Conservation (phyloP, 2,888 invertebrate genomes). For the Zaprionus obscuricornis region DNA sequence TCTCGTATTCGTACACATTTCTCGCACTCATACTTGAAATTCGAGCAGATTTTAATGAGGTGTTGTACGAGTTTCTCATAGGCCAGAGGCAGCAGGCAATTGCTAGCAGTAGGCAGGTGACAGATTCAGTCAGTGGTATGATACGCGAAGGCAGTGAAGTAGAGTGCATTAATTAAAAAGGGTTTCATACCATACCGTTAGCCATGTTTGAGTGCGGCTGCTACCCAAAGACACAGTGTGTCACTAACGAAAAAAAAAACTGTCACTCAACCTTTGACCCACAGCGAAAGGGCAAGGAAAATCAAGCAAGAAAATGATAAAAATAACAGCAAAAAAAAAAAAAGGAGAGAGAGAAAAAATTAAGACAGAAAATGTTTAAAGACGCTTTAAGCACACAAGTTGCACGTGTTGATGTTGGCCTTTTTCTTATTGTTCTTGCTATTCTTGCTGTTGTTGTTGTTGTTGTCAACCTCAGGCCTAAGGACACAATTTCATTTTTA, state of each 20-base stretch:
- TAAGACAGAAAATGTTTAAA: slow-evolving; percentile 28
- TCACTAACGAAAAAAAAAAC: slow-evolving; percentile 37
- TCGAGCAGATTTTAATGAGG: slow-evolving; percentile 73
- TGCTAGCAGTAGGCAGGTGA: too few species aligned
- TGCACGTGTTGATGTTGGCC: slow-evolving; percentile 34
- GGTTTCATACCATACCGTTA: slow-evolving; percentile 53
- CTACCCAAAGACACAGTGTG: background rate
- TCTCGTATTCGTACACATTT: too few species aligned
- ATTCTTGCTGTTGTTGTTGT: slow-evolving; percentile 15
- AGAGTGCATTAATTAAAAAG: slow-evolving; percentile 72
- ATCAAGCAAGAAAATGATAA: slow-evolving; percentile 7
- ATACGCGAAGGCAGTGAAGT: slow-evolving; percentile 3
- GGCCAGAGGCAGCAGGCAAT: too few species aligned
- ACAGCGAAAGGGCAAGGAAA: slow-evolving; percentile 36
- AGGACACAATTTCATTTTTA: slow-evolving; percentile 65
- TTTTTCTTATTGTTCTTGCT: slow-evolving; percentile 26
- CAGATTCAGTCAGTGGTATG: too few species aligned
- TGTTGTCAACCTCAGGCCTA: slow-evolving; percentile 56
- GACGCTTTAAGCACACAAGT: slow-evolving; percentile 42
- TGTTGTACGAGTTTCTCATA: slow-evolving; percentile 37
- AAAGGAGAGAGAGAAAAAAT: slow-evolving; percentile 1
- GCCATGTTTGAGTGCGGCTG: too few species aligned
- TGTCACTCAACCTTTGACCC: slow-evolving; percentile 65
- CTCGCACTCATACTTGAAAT: too few species aligned
- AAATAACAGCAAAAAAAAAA: slow-evolving; percentile 11